These are phyloP conservation scores for Beris morrisii DNA, from an alignment of 2,888 invertebrate species.

Conservation along the genomic window DNA sequence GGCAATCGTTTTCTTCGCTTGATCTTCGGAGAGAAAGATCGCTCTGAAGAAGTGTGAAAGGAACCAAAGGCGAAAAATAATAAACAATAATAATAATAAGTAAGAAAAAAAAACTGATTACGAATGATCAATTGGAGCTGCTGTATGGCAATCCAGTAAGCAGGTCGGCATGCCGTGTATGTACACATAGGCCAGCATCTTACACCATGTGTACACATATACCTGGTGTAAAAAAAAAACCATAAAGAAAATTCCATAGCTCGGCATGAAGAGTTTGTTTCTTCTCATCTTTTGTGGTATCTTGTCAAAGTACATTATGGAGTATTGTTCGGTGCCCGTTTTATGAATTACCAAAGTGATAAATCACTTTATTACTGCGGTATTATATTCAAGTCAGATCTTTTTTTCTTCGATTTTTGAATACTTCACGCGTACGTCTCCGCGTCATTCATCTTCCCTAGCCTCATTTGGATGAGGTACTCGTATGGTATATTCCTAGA, in stretches of 20 bases:
- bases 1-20: too few relatives aligned
- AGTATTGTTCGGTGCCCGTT: slow-evolving; percentile 42
- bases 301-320: slow-evolving; percentile 46
- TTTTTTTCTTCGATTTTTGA: too few relatives aligned
- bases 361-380: slow-evolving; percentile 43
- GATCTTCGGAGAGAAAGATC: too few relatives aligned
- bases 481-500: too few relatives aligned
- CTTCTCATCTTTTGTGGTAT: slow-evolving; percentile 44
- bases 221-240: neutral
- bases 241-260: slow-evolving; percentile 13
- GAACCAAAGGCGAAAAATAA: neutral
- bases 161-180: neutral
- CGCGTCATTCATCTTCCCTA: too few relatives aligned
- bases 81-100: too few relatives aligned
- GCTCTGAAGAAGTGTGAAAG: slow-evolving; percentile 5
- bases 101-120: neutral
- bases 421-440: too few relatives aligned
- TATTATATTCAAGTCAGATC: slow-evolving; percentile 10
- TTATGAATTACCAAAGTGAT: slow-evolving; percentile 45
- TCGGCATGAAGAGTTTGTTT: slow-evolving; percentile 37
- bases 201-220: neutral
- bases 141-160: slow-evolving; percentile 20
- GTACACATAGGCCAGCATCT: neutral
- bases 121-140: slow-evolving; percentile 29
- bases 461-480: too few relatives aligned